These are phyloP conservation scores for Leptestheria dahalacensis DNA, from an alignment of 1,140 invertebrate species.

Conservation along the genomic window DNA sequence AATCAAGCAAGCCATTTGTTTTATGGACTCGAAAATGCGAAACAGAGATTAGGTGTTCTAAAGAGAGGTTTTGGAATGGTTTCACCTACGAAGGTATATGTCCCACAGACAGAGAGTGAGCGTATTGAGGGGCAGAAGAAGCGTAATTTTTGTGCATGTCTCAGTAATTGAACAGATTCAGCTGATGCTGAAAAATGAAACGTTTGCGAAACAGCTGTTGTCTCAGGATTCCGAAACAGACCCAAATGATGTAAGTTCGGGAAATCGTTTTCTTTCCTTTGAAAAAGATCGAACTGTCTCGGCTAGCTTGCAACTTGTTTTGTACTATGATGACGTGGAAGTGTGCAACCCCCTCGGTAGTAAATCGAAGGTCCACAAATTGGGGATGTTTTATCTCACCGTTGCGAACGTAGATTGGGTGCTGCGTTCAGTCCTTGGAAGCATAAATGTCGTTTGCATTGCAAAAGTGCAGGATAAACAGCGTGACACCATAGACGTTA, in stretches of 20 bases:
- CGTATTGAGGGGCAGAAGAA: no score
- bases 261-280: background rate
- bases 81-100: no score
- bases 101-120: no score
- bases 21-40: no score
- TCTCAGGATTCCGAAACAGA: no score
- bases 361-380: background rate
- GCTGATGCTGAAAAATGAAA: no score
- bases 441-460: background rate
- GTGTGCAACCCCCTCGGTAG: background rate
- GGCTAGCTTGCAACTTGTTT: background rate
- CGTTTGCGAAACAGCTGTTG: no score
- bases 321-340: slow-evolving; percentile 8
- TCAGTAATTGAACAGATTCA: no score
- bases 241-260: background rate
- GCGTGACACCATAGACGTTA: background rate
- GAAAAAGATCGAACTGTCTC: background rate
- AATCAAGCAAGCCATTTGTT: no score
- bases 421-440: background rate
- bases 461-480: background rate
- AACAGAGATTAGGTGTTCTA: no score
- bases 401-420: background rate
- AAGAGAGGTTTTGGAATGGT: no score
- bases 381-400: slow-evolving; percentile 4
- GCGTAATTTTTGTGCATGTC: no score